These are phyloP conservation scores for Salminus brasiliensis DNA, from an alignment of 2,113 vertebrate genomes.

Conservation along the genomic window DNA sequence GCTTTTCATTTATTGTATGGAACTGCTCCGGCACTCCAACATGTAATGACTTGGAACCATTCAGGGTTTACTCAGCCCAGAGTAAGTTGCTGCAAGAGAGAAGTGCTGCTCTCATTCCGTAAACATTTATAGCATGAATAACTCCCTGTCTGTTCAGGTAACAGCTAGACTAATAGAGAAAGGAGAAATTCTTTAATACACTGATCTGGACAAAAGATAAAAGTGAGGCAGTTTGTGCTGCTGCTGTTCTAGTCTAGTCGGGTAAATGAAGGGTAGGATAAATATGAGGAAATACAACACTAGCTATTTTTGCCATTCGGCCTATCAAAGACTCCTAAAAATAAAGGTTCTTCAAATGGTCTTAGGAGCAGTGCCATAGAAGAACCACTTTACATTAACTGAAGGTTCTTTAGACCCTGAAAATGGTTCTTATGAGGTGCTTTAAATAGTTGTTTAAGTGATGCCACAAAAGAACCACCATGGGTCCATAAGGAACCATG, in stretches of 20 bases:
- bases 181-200: constrained; percentile 4
- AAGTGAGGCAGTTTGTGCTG: not conserved
- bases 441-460: no score
- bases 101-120: constrained; percentile 21
- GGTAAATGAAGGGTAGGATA: constrained; percentile 21
- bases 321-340: no score
- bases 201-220: not conserved
- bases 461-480: no score
- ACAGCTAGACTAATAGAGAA: constrained; percentile 11
- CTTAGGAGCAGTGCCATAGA: no score
- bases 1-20: constrained; percentile 40
- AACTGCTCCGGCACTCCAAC: constrained; percentile 37
- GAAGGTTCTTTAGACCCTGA: no score
- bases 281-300: constrained; percentile 14
- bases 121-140: constrained; percentile 36
- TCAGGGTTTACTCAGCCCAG: not conserved
- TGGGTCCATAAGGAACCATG: no score
- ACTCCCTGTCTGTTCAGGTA: not conserved
- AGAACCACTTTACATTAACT: no score
- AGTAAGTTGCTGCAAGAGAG: constrained; percentile 10
- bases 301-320: no score
- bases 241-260: not conserved
- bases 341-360: no score
- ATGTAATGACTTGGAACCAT: constrained; percentile 37
- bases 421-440: no score